A percentile compares a stretch with the other conserved stretches of the same genome.
phyloP scores from a whole-genome alignment of 1,140 invertebrate species.

The Coptotermes formosanus region DNA sequence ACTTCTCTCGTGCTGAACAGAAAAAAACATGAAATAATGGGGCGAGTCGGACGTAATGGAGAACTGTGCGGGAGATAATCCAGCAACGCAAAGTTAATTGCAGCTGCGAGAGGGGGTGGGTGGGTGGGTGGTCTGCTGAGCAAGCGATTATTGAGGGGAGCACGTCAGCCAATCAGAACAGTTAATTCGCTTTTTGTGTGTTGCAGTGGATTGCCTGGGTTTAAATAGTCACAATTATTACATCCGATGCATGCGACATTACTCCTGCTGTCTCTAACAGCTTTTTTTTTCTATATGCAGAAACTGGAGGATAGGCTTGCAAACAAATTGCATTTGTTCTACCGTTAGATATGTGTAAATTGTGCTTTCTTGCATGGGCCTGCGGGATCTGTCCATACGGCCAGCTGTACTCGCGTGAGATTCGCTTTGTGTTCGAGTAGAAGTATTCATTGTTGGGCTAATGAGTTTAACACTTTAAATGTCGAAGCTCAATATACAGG shows the following conservation, averaged over 20 bases:
- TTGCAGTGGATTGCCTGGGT: neutral
- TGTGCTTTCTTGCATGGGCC: neutral
- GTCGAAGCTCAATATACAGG: too few species aligned
- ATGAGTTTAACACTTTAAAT: too few species aligned
- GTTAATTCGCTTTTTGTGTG: slow-evolving; percentile 12
- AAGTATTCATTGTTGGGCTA: too few species aligned
- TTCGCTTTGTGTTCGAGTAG: too few species aligned
- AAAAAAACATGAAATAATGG: slow-evolving; percentile 8
- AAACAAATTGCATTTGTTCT: neutral
- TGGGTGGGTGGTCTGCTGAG: neutral
- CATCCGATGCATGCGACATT: neutral
- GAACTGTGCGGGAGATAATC: slow-evolving; percentile 1
- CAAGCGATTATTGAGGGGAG: slow-evolving; percentile 2
- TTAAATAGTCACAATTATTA: slow-evolving; percentile 11
- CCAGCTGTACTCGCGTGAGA: neutral
- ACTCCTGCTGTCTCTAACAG: neutral
- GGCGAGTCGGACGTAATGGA: neutral
- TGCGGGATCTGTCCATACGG: neutral
- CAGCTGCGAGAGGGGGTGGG: neutral
- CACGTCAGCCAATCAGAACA: slow-evolving; percentile 2
- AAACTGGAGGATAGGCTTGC: neutral
- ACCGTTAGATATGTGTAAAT: neutral
- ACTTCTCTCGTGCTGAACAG: slow-evolving; percentile 4
- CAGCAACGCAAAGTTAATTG: slow-evolving; percentile 3
- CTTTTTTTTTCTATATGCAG: neutral